Base-by-base conservation (phyloP, 2,113 vertebrate genomes). In the Istiophorus platypterus region DNA sequence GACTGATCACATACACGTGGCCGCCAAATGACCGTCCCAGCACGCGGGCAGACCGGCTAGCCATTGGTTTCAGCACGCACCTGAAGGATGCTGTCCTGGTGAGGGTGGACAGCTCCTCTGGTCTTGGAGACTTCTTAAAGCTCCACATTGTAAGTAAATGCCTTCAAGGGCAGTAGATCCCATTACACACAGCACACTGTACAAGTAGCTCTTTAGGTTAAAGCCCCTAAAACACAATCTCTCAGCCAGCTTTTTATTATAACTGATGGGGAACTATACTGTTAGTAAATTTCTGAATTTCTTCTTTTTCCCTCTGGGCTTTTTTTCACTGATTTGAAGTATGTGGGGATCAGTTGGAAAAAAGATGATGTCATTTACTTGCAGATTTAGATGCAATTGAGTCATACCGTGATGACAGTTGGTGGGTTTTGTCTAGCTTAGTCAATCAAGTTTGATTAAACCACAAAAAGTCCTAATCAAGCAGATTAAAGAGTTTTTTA, bases 1-100 rank as follows among this genome's bases (percentile, higher is more conserved):
- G 98, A 95, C 96, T 98, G 39, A 98, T 99, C 93, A 98, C 97
- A 1, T 99, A 99, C 95, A 99, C 97, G 0, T 99, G 98, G 98
- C 98, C 98, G 63, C 97, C 98, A 11, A 99, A 99, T 49, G 98
- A 99, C 92, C 96, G 98, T 72, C 98, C 98, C 54, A 99, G 98
- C 93, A 99, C 98, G 0, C 95, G 98, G 27, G 98, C 97, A 2
- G 98, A 99, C 95, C 96, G 98, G 85, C 96, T 99, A 92, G 98
- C 98, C 31, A 97, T 99, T 89, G 98, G 98, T 56, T 99, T 99
- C 95, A 99, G 97, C 94, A 99, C 98, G 4, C 97, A 98, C 88
- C 96, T 98, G 71, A 98, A 97, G 86, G 98, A 99, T 83, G 97
- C 98, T 1, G 95, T 99, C 41, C 90, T 99, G 94, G 97, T 99